Conservation (phyloP, 2,888 invertebrate genomes). For the Spatulosminthurus flaviceps region DNA sequence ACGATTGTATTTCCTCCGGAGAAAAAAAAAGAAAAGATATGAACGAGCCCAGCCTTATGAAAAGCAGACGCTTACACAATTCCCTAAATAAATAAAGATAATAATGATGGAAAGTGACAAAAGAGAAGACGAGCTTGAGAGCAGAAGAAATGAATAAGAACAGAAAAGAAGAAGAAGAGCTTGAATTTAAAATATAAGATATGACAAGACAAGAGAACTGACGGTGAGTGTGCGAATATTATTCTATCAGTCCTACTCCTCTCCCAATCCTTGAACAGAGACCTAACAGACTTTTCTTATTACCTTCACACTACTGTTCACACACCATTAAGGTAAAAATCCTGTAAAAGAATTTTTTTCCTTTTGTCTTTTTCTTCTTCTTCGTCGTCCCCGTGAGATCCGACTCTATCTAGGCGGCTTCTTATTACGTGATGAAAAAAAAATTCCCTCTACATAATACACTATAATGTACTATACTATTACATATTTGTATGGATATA, state of each 20-base stretch:
- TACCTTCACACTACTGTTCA: conserved; percentile 5
- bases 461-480: no score
- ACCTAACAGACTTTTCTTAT: background rate
- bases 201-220: conserved; percentile 24
- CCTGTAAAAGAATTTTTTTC: background rate
- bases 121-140: background rate
- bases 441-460: background rate
- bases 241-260: background rate
- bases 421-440: background rate
- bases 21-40: background rate
- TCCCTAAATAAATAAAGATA: background rate
- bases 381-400: no score
- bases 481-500: background rate
- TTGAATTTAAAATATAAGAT: conserved; percentile 30
- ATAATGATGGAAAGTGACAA: background rate
- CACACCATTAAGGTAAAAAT: conserved; percentile 18
- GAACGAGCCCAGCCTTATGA: no score
- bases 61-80: background rate
- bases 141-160: no score
- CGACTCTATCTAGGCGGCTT: no score
- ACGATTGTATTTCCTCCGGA: background rate
- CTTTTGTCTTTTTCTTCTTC: background rate
- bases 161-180: no score
- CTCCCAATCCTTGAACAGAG: background rate
- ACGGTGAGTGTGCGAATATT: conserved; percentile 11